These are phyloP conservation scores for Anguilla obscura DNA, from an alignment of 2,797 vertebrate genomes.

Conservation along the genomic window DNA sequence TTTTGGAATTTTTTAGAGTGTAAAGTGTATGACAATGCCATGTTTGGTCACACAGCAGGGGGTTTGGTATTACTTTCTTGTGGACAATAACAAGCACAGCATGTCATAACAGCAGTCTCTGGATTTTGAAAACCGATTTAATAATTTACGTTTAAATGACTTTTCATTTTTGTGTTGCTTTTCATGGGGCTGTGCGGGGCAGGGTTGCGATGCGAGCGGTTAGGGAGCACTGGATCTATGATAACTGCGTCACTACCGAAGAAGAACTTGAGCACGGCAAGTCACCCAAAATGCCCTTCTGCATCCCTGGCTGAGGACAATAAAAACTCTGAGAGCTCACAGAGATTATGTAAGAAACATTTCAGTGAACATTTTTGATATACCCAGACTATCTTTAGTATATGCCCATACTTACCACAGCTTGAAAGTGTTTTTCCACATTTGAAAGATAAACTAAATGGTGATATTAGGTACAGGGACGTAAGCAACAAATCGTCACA, in stretches of 20 bases:
- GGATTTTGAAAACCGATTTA: neutral
- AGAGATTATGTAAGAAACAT: neutral
- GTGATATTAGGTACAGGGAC: neutral
- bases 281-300: conserved; percentile 9
- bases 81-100: neutral
- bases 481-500: neutral
- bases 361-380: neutral
- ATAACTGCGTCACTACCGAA: neutral
- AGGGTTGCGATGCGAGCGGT: neutral
- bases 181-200: neutral
- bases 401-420: neutral
- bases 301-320: neutral
- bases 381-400: neutral
- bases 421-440: neutral
- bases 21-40: neutral
- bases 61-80: neutral
- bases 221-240: neutral
- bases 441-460: neutral
- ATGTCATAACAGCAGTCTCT: neutral
- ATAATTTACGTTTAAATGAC: conserved; percentile 7
- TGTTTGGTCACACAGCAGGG: neutral
- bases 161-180: neutral
- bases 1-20: conserved; percentile 2
- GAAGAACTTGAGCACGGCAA: too few relatives aligned
- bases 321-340: neutral